Evolutionary conservation across 2,113 vertebrate species (phyloP), one percentile per base, ranked within the genome.

Genomic region (Oxygymnocypris stewartii): DNA sequence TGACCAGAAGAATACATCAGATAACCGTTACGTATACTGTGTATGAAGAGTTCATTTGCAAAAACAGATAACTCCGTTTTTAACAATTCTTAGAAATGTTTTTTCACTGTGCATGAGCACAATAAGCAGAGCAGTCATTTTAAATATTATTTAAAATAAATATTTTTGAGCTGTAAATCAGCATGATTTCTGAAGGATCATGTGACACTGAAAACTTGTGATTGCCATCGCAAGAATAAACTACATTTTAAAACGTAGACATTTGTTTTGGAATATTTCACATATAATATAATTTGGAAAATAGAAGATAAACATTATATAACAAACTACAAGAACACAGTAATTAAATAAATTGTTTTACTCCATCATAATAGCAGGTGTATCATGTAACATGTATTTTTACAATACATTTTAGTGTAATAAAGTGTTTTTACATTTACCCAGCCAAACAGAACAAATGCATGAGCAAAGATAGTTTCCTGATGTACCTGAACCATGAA

Each of bases 401-500:
- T 16, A 54, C 18, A 35, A 61, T 10, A 35, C 1, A 23, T 25
- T 4, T 82, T 5, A n/a, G 12, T 51, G 2, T 42, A 83, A 25
- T 63, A 14, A 54, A 9, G 42, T 54, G 10, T 18, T 73, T 79
- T 63, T 59, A 14, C 59, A 31, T 65, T 73, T 73, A 87, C 85
- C 57, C 92, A 99, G 98, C 96, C 67, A 98, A 96, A 91, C 90
- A 93, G 16, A 93, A 93, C 28, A 93, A 92, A 0, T 82, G 91
- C 67, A 95, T 99, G 96, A 97, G 95, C 89, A 98, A 97, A 93
- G 98, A 99, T 1, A 98, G 98, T 42, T 98, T 99, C 91, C 92
- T 97, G 91, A 96, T 96, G 93, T 99, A 97, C 93, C 90, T 98
- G 87, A 93, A 96, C 7, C 96, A 96, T 0, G 94, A 95, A 0